A percentile compares a stretch with the other conserved stretches of the same genome.
phyloP scores from a whole-genome alignment of 2,888 invertebrate genomes.

The Dryadula phaetusa region DNA sequence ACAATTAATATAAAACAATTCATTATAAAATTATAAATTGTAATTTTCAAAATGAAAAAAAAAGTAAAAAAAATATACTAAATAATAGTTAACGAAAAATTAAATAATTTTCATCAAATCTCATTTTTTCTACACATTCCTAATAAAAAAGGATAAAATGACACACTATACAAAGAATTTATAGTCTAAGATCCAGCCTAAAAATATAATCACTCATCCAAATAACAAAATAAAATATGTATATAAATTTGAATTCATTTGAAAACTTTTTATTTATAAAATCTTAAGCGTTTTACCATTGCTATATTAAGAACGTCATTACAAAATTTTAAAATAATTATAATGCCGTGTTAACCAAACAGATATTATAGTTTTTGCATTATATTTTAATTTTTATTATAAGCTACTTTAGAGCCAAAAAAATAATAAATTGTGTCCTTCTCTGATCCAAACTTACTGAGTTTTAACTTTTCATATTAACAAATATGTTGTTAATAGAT shows the following conservation, averaged over 20 bases:
- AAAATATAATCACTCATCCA: neutral
- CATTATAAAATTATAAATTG: neutral
- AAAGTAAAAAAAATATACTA: neutral
- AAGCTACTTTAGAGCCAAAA: no score
- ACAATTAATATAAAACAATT: no score
- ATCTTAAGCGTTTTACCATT: no score
- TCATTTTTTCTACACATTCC: neutral
- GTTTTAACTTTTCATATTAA: no score
- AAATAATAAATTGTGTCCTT: no score
- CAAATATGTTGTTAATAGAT: no score
- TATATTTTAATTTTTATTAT: no score
- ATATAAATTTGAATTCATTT: neutral
- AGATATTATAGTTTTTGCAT: no score
- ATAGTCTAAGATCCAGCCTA: slow-evolving; percentile 14
- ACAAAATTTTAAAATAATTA: no score
- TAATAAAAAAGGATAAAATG: neutral
- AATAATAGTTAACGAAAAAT: neutral
- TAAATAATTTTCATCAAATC: neutral
- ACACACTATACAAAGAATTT: neutral
- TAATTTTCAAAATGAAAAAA: neutral
- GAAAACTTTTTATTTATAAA: neutral
- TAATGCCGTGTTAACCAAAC: no score
- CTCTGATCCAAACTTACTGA: no score
- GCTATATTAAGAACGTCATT: no score
- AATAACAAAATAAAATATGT: neutral